Conservation (phyloP, 2,888 invertebrate species). For the Machimus rusticus region DNA sequence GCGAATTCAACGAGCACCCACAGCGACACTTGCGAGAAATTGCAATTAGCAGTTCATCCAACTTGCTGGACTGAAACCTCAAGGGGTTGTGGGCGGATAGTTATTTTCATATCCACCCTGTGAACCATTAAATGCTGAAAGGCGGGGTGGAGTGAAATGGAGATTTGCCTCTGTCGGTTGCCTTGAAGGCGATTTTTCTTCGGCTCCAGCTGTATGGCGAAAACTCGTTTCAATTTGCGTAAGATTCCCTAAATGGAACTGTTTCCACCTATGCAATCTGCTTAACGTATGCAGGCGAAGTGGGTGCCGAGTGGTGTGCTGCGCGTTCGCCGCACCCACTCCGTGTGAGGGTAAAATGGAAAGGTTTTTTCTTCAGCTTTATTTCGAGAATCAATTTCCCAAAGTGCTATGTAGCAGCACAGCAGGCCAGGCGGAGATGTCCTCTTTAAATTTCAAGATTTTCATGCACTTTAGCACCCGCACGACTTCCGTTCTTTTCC, state of each 20-base stretch:
- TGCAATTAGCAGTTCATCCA: background rate
- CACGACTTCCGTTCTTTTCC: background rate
- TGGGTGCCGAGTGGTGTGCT: background rate
- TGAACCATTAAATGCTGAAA: background rate
- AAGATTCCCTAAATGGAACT: slow-evolving; percentile 2
- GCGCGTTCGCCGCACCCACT: background rate
- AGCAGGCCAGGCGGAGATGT: background rate
- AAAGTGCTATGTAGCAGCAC: background rate
- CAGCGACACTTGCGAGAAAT: background rate
- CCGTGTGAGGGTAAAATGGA: background rate
- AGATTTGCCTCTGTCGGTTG: background rate
- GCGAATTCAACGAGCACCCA: background rate
- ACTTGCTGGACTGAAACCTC: background rate
- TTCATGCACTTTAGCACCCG: background rate
- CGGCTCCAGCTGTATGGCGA: background rate
- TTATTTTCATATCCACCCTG: background rate
- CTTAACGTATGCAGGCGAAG: background rate
- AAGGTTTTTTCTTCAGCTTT: background rate
- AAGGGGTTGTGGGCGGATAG: background rate
- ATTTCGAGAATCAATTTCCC: background rate
- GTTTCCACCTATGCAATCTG: slow-evolving; percentile 2
- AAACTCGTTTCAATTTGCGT: slow-evolving; percentile 20
- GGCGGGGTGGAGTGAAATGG: background rate
- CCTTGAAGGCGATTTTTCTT: background rate
- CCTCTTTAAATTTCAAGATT: background rate